Base-by-base conservation (phyloP, 2,113 vertebrate species). In the Aplodontia rufa region DNA sequence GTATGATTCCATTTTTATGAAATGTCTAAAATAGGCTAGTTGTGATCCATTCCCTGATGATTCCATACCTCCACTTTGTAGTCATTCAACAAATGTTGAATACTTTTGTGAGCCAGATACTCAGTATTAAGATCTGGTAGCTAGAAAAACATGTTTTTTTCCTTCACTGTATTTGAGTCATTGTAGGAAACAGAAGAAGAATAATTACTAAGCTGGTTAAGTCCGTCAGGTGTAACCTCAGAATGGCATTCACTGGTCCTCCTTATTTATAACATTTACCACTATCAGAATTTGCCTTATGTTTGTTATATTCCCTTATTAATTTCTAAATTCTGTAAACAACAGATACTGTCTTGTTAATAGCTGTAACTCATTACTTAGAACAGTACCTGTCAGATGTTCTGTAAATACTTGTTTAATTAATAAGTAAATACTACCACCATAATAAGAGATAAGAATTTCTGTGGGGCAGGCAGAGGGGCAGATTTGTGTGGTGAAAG, bases 221-320 rank as follows among this genome's bases (percentile, higher is more conserved):
- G 14, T 87, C 37, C 71, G 20, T 75, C 71, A 28, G 11, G 32
- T 94, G 2, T 90, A 74, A 74, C 55, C 53, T 92, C 28, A 84
- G 62, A 42, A 71, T 87, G 28, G 3, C 28, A 26, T 83, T 95
- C 64, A 74, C 32, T 78, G 53, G 74, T 10, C 28, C 2, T 28
- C 30, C n/a, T 0, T 62, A 4, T 75, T 75, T 47, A 35, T 30
- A 60, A 64, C 37, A 64, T 90, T 95, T 90, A 66, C 69, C 30
- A 89, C 74, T 89, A 51, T 87, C 42, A 89, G 71, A 97, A 64
- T 42, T 80, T 69, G 71, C 40, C 17, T 95, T 58, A 68, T 92
- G 19, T 58, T 35, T 74, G 51, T 87, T 82, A 35, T 51, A 49
- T 79, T 87, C 19, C 81, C 3, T 81, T 28, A 69, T 42, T 92